These are phyloP conservation scores for Mechanitis messenoides DNA, from an alignment of 2,888 invertebrate genomes.

Conservation along the genomic window DNA sequence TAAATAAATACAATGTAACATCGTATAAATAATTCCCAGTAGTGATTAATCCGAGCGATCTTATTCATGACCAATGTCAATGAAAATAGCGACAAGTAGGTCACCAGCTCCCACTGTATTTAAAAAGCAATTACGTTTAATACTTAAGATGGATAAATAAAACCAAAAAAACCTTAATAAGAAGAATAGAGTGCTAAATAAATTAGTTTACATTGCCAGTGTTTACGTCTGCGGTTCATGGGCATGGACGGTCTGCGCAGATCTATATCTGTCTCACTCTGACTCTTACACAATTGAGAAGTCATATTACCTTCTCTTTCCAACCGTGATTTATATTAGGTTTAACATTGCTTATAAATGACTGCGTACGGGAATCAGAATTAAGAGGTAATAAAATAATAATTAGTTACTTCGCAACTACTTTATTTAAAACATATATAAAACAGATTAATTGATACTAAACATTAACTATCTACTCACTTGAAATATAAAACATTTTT, in stretches of 20 bases:
- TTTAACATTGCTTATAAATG: slow-evolving; percentile 55
- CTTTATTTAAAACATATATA: too few species aligned
- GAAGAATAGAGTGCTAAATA: slow-evolving; percentile 34
- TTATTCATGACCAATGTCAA: too few species aligned
- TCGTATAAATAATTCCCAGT: too few species aligned
- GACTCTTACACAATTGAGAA: slow-evolving; percentile 12
- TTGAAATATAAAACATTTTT: too few species aligned
- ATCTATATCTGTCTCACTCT: slow-evolving; percentile 28
- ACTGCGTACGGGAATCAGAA: slow-evolving; percentile 56
- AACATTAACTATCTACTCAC: too few species aligned
- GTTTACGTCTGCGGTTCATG: slow-evolving; percentile 66
- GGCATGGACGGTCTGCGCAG: slow-evolving; percentile 38
- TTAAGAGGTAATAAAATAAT: slow-evolving; percentile 63
- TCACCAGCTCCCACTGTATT: not conserved
- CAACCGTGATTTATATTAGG: slow-evolving; percentile 58
- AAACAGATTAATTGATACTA: too few species aligned
- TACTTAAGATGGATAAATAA: slow-evolving; percentile 7
- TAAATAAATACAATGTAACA: too few species aligned
- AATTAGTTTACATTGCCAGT: slow-evolving; percentile 45
- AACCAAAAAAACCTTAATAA: slow-evolving; percentile 26
- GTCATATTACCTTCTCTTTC: slow-evolving; percentile 42
- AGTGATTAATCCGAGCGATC: too few species aligned
- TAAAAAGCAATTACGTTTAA: not conserved
- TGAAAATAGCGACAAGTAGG: too few species aligned
- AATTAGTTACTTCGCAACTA: slow-evolving; percentile 47